These are phyloP conservation scores for Tinea pellionella DNA, from an alignment of 2,888 invertebrate genomes.

Conservation along the genomic window DNA sequence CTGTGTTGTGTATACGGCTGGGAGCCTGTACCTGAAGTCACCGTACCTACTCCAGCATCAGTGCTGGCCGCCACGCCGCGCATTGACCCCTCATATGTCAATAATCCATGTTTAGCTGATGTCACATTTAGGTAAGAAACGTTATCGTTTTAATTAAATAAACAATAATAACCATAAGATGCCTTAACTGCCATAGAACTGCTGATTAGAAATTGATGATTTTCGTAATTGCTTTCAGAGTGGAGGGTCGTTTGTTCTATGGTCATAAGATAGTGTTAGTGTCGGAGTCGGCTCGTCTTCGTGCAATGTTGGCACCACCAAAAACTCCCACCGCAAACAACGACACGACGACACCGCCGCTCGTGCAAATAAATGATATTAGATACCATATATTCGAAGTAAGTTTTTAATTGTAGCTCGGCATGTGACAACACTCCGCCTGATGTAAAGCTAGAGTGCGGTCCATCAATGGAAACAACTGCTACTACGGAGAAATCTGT, in stretches of 20 bases:
- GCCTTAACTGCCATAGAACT: no score
- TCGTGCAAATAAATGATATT: conserved; percentile 92
- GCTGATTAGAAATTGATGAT: no score
- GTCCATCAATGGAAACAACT: no score
- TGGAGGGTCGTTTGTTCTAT: conserved; percentile 91
- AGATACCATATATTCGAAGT: conserved; percentile 94
- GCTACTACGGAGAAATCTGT: no score
- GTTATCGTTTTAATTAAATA: no score
- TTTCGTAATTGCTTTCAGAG: conserved; percentile 70
- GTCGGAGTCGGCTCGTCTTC: conserved; percentile 87
- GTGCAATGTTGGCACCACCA: conserved; percentile 79
- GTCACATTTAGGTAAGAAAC: conserved; percentile 88
- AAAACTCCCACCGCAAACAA: conserved; percentile 32
- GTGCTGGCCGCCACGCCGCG: conserved; percentile 56
- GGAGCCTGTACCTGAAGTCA: conserved; percentile 83
- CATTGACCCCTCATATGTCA: conserved; percentile 93
- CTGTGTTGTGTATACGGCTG: conserved; percentile 91
- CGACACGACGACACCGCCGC: conserved; percentile 65
- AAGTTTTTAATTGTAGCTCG: conserved; percentile 17
- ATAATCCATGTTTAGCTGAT: conserved; percentile 92
- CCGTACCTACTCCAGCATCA: conserved; percentile 42
- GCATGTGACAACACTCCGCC: no score
- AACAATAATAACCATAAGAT: no score
- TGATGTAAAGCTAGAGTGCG: no score
- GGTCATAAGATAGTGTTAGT: conserved; percentile 95